These are phyloP conservation scores for Sitobion miscanthi DNA, from an alignment of 1,140 invertebrate genomes.

Conservation along the genomic window DNA sequence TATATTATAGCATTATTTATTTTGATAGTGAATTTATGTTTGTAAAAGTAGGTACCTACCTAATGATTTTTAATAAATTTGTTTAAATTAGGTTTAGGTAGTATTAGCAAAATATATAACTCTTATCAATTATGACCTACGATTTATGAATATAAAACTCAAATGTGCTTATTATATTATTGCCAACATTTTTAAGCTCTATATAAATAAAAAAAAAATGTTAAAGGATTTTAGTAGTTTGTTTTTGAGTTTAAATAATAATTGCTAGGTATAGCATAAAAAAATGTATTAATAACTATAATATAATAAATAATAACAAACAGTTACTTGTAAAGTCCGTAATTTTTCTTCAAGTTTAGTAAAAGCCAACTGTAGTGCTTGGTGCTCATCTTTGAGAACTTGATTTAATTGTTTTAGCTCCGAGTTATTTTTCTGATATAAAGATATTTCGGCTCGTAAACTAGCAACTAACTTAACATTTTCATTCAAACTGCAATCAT, in stretches of 20 bases:
- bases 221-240: neutral
- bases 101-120: neutral
- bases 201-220: neutral
- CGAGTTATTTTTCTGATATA: conserved; percentile 66
- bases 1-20: neutral
- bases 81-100: neutral
- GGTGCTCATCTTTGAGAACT: conserved; percentile 91
- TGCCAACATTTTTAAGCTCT: neutral
- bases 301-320: neutral
- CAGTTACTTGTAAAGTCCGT: conserved; percentile 76
- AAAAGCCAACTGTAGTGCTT: conserved; percentile 90
- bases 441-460: conserved; percentile 72
- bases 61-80: neutral
- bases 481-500: conserved; percentile 74
- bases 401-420: conserved; percentile 84
- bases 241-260: neutral
- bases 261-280: neutral
- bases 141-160: neutral
- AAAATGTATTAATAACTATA: neutral
- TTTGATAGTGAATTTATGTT: neutral
- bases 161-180: neutral
- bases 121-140: neutral
- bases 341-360: conserved; percentile 88
- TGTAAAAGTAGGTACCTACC: neutral
- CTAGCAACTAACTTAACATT: conserved; percentile 70